Evolutionary conservation across 2,113 vertebrate species (phyloP), one percentile per base, ranked within the genome.

Genomic region (Notiomystis cincta): DNA sequence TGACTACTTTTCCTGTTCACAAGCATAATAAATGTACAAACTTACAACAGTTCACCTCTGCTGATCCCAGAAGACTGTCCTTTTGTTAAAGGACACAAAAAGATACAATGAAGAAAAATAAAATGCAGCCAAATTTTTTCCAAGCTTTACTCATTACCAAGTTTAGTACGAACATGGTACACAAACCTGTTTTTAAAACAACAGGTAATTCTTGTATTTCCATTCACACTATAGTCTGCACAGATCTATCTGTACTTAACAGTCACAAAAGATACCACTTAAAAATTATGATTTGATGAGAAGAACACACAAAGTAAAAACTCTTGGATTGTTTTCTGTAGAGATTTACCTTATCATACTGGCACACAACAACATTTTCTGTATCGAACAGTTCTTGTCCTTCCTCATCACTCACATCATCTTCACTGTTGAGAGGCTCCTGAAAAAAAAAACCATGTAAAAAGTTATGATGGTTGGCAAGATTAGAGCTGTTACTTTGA

Each of bases 311-410:
- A 31, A 81, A 42, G 22, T 5, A 66, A 42, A 42, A 77, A 79
- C 23, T 58, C 19, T 15, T 37, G 9, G 11, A 62, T 48, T 81
- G 30, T 44, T 24, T 82, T 77, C 33, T 25, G 10, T 38, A 89
- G 37, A 35, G 6, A 77, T 97, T 97, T 97, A 99, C 99, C 99
- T 99, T 99, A 98, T 99, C 99, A 66, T 99, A 99, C 65, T 99
- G 99, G 97, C 99, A 99, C 57, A 99, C 99, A 66, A 99, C 99
- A 95, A 99, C 99, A 84, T 99, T 99, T 98, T 99, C 99, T 2
- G 99, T 99, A 94, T 99, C 99, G 13, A 99, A 99, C 75, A 99
- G 98, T 96, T 99, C 99, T 97, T 99, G 99, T 91, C 99, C 99
- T 95, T 99, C 99, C 81, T 98, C 99, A 75, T 99, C 99, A 44